Evolutionary conservation across 2,797 vertebrate species (phyloP).

Genomic region (Onychomys torridus): DNA sequence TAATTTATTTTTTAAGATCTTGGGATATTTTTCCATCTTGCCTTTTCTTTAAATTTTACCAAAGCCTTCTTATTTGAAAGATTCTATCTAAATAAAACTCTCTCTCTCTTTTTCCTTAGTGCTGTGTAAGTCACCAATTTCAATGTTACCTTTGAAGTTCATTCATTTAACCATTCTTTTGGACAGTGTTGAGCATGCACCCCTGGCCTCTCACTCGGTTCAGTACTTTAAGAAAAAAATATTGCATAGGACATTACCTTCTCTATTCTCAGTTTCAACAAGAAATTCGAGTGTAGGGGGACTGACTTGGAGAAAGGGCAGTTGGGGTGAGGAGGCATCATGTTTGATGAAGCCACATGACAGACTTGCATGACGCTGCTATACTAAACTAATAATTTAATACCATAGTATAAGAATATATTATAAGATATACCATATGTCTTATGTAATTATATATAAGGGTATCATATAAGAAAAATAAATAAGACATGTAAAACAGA

Average conservation of each 20-base stretch:
- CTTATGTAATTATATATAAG: too few species aligned
- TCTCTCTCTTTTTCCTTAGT: neutral
- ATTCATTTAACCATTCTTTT: neutral
- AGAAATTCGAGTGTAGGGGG: neutral
- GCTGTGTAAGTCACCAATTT: neutral
- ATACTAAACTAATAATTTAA: too few species aligned
- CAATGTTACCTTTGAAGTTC: neutral
- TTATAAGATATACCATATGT: too few species aligned
- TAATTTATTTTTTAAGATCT: conserved; percentile 17
- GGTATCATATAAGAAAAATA: too few species aligned
- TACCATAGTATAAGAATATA: too few species aligned
- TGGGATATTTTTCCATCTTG: neutral
- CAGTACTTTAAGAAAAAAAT: neutral
- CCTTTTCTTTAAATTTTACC: neutral
- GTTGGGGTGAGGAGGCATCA: too few species aligned
- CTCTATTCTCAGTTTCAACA: neutral
- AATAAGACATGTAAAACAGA: too few species aligned
- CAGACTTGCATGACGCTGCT: too few species aligned
- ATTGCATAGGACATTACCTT: neutral
- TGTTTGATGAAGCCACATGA: too few species aligned
- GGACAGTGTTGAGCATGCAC: neutral
- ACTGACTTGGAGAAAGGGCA: too few species aligned
- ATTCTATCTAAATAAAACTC: neutral
- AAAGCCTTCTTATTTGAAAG: neutral
- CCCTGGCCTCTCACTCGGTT: neutral